Conservation (phyloP, 1,140 invertebrate genomes). For the Drosophila sp. region DNA sequence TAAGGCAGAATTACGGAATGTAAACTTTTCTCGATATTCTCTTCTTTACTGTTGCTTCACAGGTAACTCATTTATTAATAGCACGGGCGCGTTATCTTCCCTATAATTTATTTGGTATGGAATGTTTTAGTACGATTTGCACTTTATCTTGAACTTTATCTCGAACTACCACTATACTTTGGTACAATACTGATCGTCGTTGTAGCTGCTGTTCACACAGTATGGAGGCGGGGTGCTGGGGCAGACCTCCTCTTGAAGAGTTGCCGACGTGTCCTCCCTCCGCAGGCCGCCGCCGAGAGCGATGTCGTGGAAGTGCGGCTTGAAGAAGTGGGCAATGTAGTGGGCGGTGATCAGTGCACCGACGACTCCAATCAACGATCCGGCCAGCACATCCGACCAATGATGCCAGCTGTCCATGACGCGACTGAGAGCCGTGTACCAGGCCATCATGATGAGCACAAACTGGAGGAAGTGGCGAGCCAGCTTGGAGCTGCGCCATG, state of each 20-base stretch:
- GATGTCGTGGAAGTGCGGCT: constrained; percentile 16
- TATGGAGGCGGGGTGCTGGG: constrained; percentile 72
- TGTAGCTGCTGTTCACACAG: constrained; percentile 56
- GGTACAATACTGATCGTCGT: constrained; percentile 70
- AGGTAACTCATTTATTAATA: constrained; percentile 30
- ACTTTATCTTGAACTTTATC: constrained; percentile 23
- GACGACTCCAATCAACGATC: constrained; percentile 62
- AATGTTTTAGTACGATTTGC: constrained; percentile 44
- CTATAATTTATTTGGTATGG: constrained; percentile 49
- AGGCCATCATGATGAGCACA: constrained; percentile 86
- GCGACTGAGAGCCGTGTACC: constrained; percentile 75
- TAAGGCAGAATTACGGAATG: neutral
- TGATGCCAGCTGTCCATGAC: constrained; percentile 83
- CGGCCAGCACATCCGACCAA: constrained; percentile 75
- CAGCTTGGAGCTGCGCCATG: constrained; percentile 90
- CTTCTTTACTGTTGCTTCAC: constrained; percentile 5
- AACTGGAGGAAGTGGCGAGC: constrained; percentile 91
- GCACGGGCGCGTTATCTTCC: neutral
- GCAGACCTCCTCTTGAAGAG: constrained; percentile 72
- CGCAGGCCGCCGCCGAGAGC: constrained; percentile 43
- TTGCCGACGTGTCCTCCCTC: constrained; percentile 69
- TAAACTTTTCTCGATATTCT: constrained; percentile 2
- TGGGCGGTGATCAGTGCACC: constrained; percentile 68
- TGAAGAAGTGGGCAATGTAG: constrained; percentile 67
- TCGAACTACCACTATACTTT: constrained; percentile 46